Evolutionary conservation across 2,888 invertebrate species (phyloP).

Genomic region (Chalcis sispes): DNA sequence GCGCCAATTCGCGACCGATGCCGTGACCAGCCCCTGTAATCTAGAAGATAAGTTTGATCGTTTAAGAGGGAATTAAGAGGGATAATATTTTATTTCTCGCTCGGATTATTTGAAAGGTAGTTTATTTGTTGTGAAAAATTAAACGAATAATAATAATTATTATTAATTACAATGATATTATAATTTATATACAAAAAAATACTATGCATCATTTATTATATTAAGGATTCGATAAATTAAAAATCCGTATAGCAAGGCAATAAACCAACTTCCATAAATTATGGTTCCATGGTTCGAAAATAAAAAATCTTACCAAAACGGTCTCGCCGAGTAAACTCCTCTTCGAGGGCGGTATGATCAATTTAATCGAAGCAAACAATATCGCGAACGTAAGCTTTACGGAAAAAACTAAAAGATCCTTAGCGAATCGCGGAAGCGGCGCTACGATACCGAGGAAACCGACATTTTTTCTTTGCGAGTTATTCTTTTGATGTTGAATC

Average conservation of each 20-base stretch:
- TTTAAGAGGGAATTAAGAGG: neutral
- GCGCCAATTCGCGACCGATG: conserved; percentile 69
- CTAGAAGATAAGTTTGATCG: conserved; percentile 58
- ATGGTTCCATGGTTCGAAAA: too few relatives aligned
- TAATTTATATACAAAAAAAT: too few relatives aligned
- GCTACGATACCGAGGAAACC: neutral
- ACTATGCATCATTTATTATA: too few relatives aligned
- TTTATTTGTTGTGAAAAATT: too few relatives aligned
- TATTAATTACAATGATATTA: neutral
- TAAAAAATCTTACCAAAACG: conserved; percentile 70
- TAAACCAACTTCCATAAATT: too few relatives aligned
- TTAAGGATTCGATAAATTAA: too few relatives aligned
- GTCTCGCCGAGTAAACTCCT: conserved; percentile 76
- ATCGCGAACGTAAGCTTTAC: conserved; percentile 64
- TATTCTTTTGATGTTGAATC: too few relatives aligned
- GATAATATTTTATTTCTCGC: neutral
- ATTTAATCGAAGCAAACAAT: conserved; percentile 67
- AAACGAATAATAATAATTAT: too few relatives aligned
- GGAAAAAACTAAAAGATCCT: conserved; percentile 65
- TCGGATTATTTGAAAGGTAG: too few relatives aligned
- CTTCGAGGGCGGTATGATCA: conserved; percentile 72
- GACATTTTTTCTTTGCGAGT: neutral
- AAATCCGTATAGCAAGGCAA: too few relatives aligned
- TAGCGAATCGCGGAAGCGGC: conserved; percentile 51
- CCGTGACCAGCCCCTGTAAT: conserved; percentile 71